Conservation (phyloP, 2,113 vertebrate genomes). For the Ochotona curzoniae region DNA sequence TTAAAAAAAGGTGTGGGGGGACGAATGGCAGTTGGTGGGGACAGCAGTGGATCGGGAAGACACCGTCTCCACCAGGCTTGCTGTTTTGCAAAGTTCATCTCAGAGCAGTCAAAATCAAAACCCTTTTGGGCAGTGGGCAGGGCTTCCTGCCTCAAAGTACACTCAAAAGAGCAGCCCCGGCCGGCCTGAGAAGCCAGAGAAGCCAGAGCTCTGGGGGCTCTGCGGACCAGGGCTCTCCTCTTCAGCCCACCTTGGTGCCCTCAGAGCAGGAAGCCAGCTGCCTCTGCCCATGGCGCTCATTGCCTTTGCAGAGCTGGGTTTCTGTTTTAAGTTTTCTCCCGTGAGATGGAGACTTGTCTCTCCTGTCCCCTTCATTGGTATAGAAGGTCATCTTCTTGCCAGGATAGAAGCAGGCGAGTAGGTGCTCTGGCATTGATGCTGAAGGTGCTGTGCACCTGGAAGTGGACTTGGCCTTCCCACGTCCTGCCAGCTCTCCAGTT, state of each 20-base stretch:
- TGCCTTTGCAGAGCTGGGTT: background rate
- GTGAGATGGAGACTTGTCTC: background rate
- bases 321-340: conserved; percentile 1
- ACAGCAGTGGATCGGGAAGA: background rate
- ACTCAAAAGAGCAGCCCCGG: conserved; percentile 60
- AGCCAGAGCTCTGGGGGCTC: background rate
- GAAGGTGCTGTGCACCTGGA: background rate
- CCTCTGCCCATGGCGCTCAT: background rate
- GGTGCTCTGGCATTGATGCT: background rate
- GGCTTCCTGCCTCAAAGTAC: conserved; percentile 71
- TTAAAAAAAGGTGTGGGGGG: conserved; percentile 17
- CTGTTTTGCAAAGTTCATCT: conserved; percentile 74
- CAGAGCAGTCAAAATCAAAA: conserved; percentile 65
- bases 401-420: background rate
- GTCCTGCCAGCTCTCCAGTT: background rate
- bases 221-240: background rate
- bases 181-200: background rate
- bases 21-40: background rate
- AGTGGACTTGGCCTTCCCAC: background rate
- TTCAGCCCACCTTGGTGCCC: background rate
- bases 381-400: conserved; percentile 18
- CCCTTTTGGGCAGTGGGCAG: conserved; percentile 27
- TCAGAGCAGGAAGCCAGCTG: background rate
- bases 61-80: conserved; percentile 13
- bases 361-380: background rate